phyloP scores from a whole-genome alignment of 2,113 vertebrate genomes.

The Coryphaenoides rupestris region DNA sequence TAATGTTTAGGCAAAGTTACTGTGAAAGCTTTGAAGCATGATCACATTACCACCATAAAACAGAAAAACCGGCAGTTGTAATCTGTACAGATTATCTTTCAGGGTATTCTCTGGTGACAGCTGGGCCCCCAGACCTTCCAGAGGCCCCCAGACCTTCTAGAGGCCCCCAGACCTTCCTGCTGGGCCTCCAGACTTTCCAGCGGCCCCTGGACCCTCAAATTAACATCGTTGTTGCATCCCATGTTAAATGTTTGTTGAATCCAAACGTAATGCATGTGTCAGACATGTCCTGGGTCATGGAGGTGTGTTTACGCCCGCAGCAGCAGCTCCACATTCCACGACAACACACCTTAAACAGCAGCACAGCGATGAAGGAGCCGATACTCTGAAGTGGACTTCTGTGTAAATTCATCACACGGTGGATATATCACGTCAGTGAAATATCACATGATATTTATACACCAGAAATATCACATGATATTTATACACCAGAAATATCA shows the following conservation, averaged over 20 bases:
- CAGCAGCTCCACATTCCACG: constrained; percentile 24
- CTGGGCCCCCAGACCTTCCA: constrained; percentile 47
- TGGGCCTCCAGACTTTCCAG: constrained; percentile 46
- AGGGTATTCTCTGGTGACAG: constrained; percentile 30
- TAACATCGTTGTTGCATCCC: neutral
- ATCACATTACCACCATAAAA: constrained; percentile 54
- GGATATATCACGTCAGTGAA: neutral
- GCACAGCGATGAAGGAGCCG: constrained; percentile 1
- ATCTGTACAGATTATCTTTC: constrained; percentile 52
- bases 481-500: too few species aligned
- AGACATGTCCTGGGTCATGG: neutral
- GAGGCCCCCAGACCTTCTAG: neutral
- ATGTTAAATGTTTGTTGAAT: neutral
- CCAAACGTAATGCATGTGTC: too few species aligned
- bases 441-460: too few species aligned
- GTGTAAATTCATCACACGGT: neutral
- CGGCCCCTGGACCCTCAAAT: neutral
- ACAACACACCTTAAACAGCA: constrained; percentile 1
- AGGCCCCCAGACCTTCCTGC: constrained; percentile 8
- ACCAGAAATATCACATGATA: too few species aligned
- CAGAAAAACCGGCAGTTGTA: constrained; percentile 44
- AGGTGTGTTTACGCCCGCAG: constrained; percentile 27
- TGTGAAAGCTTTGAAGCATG: constrained; percentile 52
- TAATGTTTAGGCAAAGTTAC: constrained; percentile 11
- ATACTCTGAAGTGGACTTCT: neutral